A percentile compares a stretch with the other conserved stretches of the same genome.
These are phyloP conservation scores for Micrastur ruficollis DNA, from an alignment of 2,797 vertebrate genomes.

Conservation along the genomic window DNA sequence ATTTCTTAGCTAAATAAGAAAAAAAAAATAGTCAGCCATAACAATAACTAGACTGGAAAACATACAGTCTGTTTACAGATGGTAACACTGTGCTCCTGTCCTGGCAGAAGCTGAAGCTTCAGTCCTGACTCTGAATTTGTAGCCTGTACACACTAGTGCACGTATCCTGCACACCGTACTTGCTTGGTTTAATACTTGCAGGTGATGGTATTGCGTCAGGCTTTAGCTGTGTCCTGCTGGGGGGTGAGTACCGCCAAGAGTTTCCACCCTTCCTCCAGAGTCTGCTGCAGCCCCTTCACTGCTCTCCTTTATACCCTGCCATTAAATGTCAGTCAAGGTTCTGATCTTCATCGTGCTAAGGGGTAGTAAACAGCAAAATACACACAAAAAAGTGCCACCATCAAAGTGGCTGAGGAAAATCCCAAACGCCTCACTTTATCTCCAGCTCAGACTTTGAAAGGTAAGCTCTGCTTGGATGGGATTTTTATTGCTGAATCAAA, in stretches of 20 bases:
- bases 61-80: neutral
- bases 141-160: neutral
- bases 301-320: neutral
- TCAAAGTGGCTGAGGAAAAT: neutral
- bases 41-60: neutral
- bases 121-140: neutral
- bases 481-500: neutral
- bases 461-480: neutral
- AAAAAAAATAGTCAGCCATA: neutral
- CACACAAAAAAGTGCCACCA: rapidly evolving
- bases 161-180: neutral
- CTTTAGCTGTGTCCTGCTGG: neutral
- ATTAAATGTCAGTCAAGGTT: neutral
- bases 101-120: neutral
- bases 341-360: neutral
- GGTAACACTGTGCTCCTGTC: neutral
- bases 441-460: neutral
- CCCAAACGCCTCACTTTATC: neutral
- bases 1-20: neutral
- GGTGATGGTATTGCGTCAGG: neutral
- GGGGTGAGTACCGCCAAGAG: neutral
- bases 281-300: neutral
- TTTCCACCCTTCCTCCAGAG: neutral
- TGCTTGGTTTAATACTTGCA: neutral
- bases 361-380: neutral